Base-by-base conservation (phyloP, 1,140 invertebrate genomes). In the Plectrocnemia conspersa region DNA sequence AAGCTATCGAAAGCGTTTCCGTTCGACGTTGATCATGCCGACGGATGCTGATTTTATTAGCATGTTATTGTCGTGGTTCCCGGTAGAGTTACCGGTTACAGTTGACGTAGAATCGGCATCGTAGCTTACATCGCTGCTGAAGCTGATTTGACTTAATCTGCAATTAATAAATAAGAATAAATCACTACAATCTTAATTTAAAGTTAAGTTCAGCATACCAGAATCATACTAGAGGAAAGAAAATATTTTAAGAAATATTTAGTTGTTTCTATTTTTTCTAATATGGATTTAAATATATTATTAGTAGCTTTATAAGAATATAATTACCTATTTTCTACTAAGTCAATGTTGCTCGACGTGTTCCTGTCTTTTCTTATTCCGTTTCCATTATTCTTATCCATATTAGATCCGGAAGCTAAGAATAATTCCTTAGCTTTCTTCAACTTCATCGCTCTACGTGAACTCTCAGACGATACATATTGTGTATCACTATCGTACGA, bases 41-140 rank as follows among this genome's bases (percentile, higher is more conserved):
- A 79, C 84, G 58, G 84, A 86, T 1, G 82, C 80, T 19, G 83
- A 85, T 63, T 86, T 83, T 1, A 79, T 76, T 2, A 84, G 65
- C 7, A 71, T 61, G 5, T 65, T 59, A 36, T 62, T 62, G 24
- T 64, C 57, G 7, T 56, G 58, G 25, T 63, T 69, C 23, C 64
- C 62, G 6, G 59, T 45, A 23, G 59, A 52, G 0, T 54, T 62
- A n/a, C 68, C 67, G 1, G 63, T 41, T 3, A 41, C n/a, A 10
- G 32, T 22, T 9, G 33, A 33, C n/a, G 52, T 21, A 11, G 52
- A 52, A 33, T 61, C 55, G 33, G 48, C 59, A 35, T 73, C 64
- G 52, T 72, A 77, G 9, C 74, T 74, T 0, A 73, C 73, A 49
- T 79, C 75, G 62, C 79, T 82, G 16, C 73, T 77, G 25, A 76